A percentile compares a stretch with the other conserved stretches of the same genome.
phyloP scores from a whole-genome alignment of 1,140 invertebrate species.

The Propsilocerus akamusi region DNA sequence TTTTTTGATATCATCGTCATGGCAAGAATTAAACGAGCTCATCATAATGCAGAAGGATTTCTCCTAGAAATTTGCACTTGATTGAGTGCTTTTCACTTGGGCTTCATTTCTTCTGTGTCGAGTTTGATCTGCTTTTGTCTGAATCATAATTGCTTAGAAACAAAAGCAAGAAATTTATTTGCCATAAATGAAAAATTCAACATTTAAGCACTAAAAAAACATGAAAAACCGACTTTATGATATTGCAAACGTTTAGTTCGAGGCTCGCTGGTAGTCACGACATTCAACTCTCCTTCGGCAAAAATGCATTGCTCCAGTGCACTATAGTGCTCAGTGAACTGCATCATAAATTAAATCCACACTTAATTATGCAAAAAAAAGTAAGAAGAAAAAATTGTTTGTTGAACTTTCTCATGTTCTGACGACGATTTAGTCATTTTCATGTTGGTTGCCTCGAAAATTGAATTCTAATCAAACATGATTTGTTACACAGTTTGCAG shows the following conservation, averaged over 20 bases:
- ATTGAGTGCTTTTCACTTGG: no score
- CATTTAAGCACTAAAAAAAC: neutral
- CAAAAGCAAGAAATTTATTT: no score
- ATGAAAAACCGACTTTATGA: neutral
- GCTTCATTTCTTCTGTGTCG: no score
- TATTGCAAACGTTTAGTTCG: no score
- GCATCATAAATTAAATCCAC: constrained; percentile 2
- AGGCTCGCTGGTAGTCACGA: constrained; percentile 1
- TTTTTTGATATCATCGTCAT: no score
- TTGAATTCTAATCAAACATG: neutral
- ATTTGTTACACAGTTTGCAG: constrained; percentile 2
- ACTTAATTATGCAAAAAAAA: constrained; percentile 2
- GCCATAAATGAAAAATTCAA: neutral
- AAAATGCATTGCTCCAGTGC: neutral
- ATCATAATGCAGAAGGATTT: no score
- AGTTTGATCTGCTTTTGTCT: no score
- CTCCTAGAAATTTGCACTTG: no score
- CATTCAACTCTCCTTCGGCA: neutral
- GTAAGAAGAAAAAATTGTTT: neutral
- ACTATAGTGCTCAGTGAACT: neutral
- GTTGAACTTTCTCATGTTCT: neutral
- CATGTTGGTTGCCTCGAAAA: neutral
- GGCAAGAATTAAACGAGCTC: no score
- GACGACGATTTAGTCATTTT: neutral
- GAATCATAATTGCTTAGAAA: no score